phyloP scores from a whole-genome alignment of 2,113 vertebrate species.

The Elgaria multicarinata region DNA sequence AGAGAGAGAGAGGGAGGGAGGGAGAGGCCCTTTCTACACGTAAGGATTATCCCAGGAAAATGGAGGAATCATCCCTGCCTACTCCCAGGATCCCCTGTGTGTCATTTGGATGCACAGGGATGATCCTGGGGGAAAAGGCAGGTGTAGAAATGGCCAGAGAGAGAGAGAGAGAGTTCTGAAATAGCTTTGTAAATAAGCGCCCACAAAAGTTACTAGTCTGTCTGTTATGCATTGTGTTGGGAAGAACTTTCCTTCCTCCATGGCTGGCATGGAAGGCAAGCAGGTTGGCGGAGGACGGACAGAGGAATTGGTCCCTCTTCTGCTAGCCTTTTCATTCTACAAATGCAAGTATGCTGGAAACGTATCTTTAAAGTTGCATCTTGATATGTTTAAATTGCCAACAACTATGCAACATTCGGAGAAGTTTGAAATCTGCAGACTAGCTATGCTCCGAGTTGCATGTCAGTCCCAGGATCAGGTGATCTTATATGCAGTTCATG shows the following conservation, averaged over 20 bases:
- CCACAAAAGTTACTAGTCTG: background rate
- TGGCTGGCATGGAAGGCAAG: background rate
- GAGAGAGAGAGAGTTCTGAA: background rate
- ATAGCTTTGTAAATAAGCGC: background rate
- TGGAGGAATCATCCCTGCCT: too few species aligned
- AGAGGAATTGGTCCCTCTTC: too few species aligned
- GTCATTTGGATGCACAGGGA: too few species aligned
- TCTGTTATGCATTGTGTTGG: background rate
- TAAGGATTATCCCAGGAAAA: too few species aligned
- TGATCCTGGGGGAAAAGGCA: too few species aligned
- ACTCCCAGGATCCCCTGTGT: too few species aligned
- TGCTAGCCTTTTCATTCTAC: background rate
- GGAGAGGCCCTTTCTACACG: too few species aligned
- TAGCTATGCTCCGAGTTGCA: background rate
- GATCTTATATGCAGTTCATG: background rate
- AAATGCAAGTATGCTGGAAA: background rate
- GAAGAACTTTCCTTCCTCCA: background rate
- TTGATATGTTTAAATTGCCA: background rate
- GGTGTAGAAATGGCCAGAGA: too few species aligned
- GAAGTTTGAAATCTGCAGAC: background rate
- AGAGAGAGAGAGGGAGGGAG: too few species aligned
- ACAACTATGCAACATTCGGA: background rate
- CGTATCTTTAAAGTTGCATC: background rate
- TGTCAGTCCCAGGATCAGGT: too few species aligned
- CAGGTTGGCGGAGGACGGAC: background rate